Base-by-base conservation (phyloP, 2,888 invertebrate species). In the Drosophila mimica region DNA sequence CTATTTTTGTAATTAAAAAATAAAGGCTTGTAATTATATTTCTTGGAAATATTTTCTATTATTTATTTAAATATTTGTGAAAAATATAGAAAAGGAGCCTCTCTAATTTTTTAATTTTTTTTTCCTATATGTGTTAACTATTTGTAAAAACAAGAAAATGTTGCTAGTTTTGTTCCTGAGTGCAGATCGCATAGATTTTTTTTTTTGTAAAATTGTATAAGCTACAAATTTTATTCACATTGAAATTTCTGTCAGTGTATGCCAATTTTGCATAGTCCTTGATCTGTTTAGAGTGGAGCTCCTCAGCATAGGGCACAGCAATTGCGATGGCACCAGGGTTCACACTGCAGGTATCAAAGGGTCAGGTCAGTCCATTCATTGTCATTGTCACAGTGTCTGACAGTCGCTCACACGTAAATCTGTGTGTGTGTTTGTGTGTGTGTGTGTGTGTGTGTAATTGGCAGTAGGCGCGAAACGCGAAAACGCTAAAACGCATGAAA, bases 321-420 rank as follows among this genome's bases (percentile, higher is more conserved):
- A 30, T 7, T 33, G 53, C 17, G 4, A n/a, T 31, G 25, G 15
- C 17, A 33, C 31, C 33, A 15, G 11, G 53, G 40, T 31, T n/a
- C 30, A 28, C 38, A n/a, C 33, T 58, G 54, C 51, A 53, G 70
- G 62, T 66, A 70, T 43, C 46, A 49, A 56, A 61, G 46, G 49
- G 64, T 43, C 65, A 30, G 51, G 60, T 57, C 57, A 31, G 64
- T 61, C 71, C 73, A 70, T 74, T 68, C 81, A 74, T 52, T 81
- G 78, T 68, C 75, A 69, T 76, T 81, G 81, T 79, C 81, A 74
- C 82, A 79, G 49, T 70, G 57, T 34, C 70, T 79, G 76, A 76
- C 73, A 71, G 70, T n/a, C 51, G 11, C 43, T 20, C 43, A 43
- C 20, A 20, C 3, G 5, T 11, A 20, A 51, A n/a, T 9, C n/a